Percentiles rank a stretch among this genome's conserved stretches.
Conservation (phyloP, 2,113 vertebrate species). For the Hiodon tergisus region DNA sequence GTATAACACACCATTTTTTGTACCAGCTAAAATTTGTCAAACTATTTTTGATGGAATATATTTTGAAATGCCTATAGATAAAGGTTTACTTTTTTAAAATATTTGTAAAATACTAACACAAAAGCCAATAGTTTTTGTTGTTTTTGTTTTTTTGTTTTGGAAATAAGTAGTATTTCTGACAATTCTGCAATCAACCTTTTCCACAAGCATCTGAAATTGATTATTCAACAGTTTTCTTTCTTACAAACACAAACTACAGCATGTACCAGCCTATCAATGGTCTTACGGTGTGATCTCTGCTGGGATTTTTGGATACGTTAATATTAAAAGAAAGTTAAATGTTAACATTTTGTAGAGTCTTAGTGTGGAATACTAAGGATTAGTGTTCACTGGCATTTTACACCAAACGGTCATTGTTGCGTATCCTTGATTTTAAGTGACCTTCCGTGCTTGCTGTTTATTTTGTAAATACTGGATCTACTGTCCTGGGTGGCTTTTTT, state of each 20-base stretch:
- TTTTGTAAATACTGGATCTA: slow-evolving; percentile 66
- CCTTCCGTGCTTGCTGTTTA: slow-evolving; percentile 65
- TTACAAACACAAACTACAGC: slow-evolving; percentile 24
- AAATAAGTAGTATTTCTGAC: slow-evolving; percentile 49
- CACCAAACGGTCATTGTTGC: slow-evolving; percentile 56
- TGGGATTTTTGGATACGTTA: slow-evolving; percentile 37
- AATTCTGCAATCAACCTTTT: slow-evolving; percentile 46
- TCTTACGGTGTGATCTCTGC: slow-evolving; percentile 56
- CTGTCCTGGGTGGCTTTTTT: slow-evolving; percentile 44
- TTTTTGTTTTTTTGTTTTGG: slow-evolving; percentile 50
- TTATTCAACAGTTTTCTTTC: slow-evolving; percentile 1
- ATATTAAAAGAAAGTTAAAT: slow-evolving; percentile 44
- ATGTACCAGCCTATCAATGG: slow-evolving; percentile 47
- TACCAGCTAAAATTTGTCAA: slow-evolving; percentile 68
- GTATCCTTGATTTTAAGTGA: slow-evolving; percentile 67
- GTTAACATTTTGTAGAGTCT: slow-evolving; percentile 62
- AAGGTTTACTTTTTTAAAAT: slow-evolving; percentile 74
- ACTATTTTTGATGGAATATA: slow-evolving; percentile 79
- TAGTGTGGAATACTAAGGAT: slow-evolving; percentile 49
- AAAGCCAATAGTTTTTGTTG: slow-evolving; percentile 39
- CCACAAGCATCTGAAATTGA: slow-evolving; percentile 32
- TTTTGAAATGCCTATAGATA: slow-evolving; percentile 73
- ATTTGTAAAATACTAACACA: slow-evolving; percentile 72
- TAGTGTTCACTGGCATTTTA: slow-evolving; percentile 50
- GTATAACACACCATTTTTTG: slow-evolving; percentile 62